A percentile compares a stretch with the other conserved stretches of the same genome.
phyloP scores from a whole-genome alignment of 1,140 invertebrate genomes.

The Pectinophora gossypiella region DNA sequence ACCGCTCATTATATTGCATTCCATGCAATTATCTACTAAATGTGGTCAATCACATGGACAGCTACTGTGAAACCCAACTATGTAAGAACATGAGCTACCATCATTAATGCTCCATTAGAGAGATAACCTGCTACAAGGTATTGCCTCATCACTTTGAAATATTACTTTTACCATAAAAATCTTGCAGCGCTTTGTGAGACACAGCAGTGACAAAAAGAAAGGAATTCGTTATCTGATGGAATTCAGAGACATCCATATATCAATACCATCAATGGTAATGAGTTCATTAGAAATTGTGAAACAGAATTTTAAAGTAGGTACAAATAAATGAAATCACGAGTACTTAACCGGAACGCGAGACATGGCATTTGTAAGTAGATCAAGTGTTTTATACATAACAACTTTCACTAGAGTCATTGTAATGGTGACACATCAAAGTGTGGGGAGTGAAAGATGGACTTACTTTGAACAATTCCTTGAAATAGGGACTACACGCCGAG shows the following conservation, averaged over 20 bases:
- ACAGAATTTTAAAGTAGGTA: constrained; percentile 70
- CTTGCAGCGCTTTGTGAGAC: neutral
- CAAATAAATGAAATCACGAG: constrained; percentile 75
- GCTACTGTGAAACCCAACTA: too few relatives aligned
- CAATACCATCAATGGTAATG: constrained; percentile 52
- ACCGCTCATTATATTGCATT: constrained; percentile 8
- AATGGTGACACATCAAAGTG: constrained; percentile 75
- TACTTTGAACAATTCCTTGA: constrained; percentile 89
- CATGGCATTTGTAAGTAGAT: constrained; percentile 76
- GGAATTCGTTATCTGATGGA: constrained; percentile 22
- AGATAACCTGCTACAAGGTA: neutral
- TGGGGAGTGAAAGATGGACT: constrained; percentile 73
- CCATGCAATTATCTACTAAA: constrained; percentile 4
- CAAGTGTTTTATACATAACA: constrained; percentile 76
- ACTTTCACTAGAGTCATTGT: constrained; percentile 75
- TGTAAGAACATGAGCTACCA: too few relatives aligned
- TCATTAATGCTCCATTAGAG: too few relatives aligned
- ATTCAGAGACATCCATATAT: constrained; percentile 20
- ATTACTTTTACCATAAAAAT: neutral
- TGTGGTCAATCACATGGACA: neutral
- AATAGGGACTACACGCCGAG: constrained; percentile 87
- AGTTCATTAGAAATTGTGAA: constrained; percentile 73
- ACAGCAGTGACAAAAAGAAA: constrained; percentile 16
- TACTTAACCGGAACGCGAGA: constrained; percentile 75
- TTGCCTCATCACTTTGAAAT: neutral